phyloP scores from a whole-genome alignment of 2,797 vertebrate genomes.

The Echeneis naucrates region DNA sequence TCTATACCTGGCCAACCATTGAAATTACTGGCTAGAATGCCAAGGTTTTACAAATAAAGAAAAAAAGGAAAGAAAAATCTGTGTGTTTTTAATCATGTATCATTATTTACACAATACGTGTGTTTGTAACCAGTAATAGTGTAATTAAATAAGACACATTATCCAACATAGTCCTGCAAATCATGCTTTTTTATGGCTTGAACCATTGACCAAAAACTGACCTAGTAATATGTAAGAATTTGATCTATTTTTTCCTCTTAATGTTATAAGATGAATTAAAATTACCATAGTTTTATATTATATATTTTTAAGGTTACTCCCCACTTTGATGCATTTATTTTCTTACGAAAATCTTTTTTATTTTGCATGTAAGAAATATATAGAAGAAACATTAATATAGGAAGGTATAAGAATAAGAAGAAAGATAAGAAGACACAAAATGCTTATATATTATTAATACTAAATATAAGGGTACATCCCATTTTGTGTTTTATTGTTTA shows the following conservation, averaged over 20 bases:
- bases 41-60: slow-evolving; percentile 84
- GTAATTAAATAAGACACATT: neutral
- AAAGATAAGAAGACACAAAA: neutral
- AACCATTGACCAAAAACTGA: neutral
- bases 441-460: neutral
- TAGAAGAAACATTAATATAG: neutral
- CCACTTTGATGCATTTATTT: no score
- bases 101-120: neutral
- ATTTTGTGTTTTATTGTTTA: neutral
- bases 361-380: no score
- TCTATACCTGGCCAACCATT: slow-evolving; percentile 69
- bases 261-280: no score
- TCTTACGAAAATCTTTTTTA: no score
- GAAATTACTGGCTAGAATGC: slow-evolving; percentile 75
- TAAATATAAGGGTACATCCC: neutral
- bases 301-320: no score
- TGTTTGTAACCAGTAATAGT: neutral
- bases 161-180: neutral
- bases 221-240: neutral
- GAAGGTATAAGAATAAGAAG: neutral
- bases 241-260: no score
- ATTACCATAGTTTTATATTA: no score
- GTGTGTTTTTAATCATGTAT: neutral
- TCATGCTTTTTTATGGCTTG: neutral
- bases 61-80: slow-evolving; percentile 20